Evolutionary conservation across 1,140 invertebrate genomes (phyloP), one percentile per base, ranked within the genome.

Genomic region (Adelges cooleyi): DNA sequence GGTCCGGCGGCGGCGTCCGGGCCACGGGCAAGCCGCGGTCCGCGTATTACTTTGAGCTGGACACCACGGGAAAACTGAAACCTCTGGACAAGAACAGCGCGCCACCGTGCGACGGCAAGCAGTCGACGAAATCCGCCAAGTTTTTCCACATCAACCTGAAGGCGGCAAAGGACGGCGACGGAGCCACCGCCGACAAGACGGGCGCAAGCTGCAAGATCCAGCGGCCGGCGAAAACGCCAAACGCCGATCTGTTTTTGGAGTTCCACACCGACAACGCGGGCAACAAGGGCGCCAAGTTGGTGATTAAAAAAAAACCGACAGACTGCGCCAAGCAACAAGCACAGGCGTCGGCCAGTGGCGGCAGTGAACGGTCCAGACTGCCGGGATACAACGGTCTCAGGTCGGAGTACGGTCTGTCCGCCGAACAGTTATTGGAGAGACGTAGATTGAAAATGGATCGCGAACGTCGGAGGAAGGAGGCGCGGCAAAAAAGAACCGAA

Each of bases 351-450:
- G n/a, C 3, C 4, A 18, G 10, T 23, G 51, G 51, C 0, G 18
- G 50, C n/a, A 65, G 38, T 38, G 69, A 53, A 15, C 48, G 67
- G 25, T 27, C 66, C 22, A 54, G 66, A 18, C 51, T 72, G 1
- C 71, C 71, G 13, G 52, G 50, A 3, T 72, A 72, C 48, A 71
- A 71, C 33, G 71, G 71, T 15, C 66, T 71, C 2, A 52, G 69
- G 9, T 71, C 71, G 10, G 70, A 71, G 50, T 72, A 72, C 53
- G 71, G 71, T 11, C 54, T 72, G 10, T 70, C 67, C 38, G 70
- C 69, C 1, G 71, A 72, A 46, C 70, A 71, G 42, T 66, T 72
- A 1, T 46, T 67, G 38, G 70, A 72, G 25, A 68, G 70, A 25
- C 46, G 36, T 1, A 59, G 27, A 3, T 17, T 17, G 4, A 59